Evolutionary conservation across 2,888 invertebrate species (phyloP).

Genomic region (Teleogryllus oceanicus): DNA sequence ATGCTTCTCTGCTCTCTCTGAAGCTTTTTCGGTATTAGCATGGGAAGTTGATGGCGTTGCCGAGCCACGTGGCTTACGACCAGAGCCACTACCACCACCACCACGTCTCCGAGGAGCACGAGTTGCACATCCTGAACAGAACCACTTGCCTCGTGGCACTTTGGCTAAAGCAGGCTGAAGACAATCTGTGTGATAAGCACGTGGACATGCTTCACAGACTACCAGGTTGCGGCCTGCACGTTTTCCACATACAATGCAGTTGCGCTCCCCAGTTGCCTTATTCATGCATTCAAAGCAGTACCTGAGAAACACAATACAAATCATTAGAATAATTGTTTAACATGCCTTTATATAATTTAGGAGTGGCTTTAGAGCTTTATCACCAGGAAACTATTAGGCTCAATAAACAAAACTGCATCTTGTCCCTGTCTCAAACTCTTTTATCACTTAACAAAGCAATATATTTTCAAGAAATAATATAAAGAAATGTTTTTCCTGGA

Average conservation of each 20-base stretch:
- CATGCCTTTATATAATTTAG: too few species aligned
- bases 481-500: too few species aligned
- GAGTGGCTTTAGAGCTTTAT: too few species aligned
- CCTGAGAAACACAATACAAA: slow-evolving; percentile 51
- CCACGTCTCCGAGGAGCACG: slow-evolving; percentile 68
- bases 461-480: too few species aligned
- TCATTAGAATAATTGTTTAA: too few species aligned
- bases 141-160: slow-evolving; percentile 83
- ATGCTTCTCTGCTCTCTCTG: not conserved
- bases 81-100: slow-evolving; percentile 47
- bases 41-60: slow-evolving; percentile 51
- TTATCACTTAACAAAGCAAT: too few species aligned
- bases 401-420: too few species aligned
- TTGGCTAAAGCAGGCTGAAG: slow-evolving; percentile 81
- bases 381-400: too few species aligned
- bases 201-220: slow-evolving; percentile 84
- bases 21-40: slow-evolving; percentile 34
- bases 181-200: slow-evolving; percentile 91
- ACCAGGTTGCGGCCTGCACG: slow-evolving; percentile 67
- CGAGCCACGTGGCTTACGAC: slow-evolving; percentile 45
- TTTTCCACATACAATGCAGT: slow-evolving; percentile 91
- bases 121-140: slow-evolving; percentile 80
- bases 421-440: too few species aligned
- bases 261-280: slow-evolving; percentile 86
- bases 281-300: slow-evolving; percentile 95